Evolutionary conservation across 2,113 vertebrate species (phyloP).

Genomic region (Choloepus hoffmanni): DNA sequence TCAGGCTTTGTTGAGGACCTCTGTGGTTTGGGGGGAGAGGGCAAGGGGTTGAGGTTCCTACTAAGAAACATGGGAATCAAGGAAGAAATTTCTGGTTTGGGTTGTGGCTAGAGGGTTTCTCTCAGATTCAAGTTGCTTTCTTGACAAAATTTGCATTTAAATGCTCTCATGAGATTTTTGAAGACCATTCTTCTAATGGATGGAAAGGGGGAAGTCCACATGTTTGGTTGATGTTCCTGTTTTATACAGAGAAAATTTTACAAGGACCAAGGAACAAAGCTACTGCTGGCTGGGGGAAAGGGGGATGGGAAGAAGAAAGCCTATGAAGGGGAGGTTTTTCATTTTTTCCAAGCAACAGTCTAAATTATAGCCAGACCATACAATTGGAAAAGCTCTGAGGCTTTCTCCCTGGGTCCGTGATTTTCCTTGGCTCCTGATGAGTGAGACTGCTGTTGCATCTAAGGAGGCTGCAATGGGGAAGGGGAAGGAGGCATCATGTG

Average conservation of each 20-base stretch:
- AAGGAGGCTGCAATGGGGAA: slow-evolving; percentile 4
- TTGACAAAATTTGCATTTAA: slow-evolving; percentile 77
- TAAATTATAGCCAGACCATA: slow-evolving; percentile 76
- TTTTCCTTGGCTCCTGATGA: slow-evolving; percentile 64
- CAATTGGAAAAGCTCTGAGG: slow-evolving; percentile 61
- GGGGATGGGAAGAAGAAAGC: slow-evolving; percentile 34
- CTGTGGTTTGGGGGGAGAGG: not conserved
- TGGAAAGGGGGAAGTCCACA: slow-evolving; percentile 74
- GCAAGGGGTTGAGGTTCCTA: slow-evolving; percentile 31
- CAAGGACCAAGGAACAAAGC: slow-evolving; percentile 64
- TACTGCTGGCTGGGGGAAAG: not conserved
- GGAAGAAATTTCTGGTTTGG: slow-evolving; percentile 67
- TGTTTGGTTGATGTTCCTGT: slow-evolving; percentile 76
- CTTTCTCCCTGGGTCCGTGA: slow-evolving; percentile 61
- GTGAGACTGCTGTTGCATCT: slow-evolving; percentile 23
- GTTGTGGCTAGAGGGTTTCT: slow-evolving; percentile 58
- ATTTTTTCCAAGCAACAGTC: slow-evolving; percentile 53
- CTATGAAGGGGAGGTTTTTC: slow-evolving; percentile 16
- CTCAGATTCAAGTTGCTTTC: slow-evolving; percentile 64
- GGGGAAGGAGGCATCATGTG: not conserved
- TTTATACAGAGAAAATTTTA: slow-evolving; percentile 76
- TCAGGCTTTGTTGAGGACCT: slow-evolving; percentile 10
- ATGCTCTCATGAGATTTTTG: slow-evolving; percentile 56
- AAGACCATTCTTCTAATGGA: slow-evolving; percentile 73
- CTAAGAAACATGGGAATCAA: slow-evolving; percentile 52